Base-by-base conservation (phyloP, 1,140 invertebrate species). In the Rhagoletis zephyria region DNA sequence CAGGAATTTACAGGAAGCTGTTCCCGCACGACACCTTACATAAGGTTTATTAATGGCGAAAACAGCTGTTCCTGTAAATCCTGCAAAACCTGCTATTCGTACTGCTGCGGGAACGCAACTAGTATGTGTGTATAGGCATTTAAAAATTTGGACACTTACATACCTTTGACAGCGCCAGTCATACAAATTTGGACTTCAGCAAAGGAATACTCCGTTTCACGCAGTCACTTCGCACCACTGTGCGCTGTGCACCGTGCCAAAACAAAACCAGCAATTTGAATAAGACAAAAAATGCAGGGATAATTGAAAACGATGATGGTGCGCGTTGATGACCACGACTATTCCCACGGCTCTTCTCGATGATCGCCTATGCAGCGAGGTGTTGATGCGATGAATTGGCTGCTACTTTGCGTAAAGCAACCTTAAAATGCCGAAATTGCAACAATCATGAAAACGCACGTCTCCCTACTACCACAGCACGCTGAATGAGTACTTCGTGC, bases 101-200 rank as follows among this genome's bases (percentile, higher is more conserved):
- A 30, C 30, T 30, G 30, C 30, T 30, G 30, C 30, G 0, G 30
- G 30, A 30, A 30, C 30, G 30, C 30, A 30, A 30, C 30, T 30
- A 30, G 30, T 30, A 30, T 30, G 30, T 30, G 30, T 30, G 30
- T 30, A 30, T 30, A 30, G 30, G 30, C 30, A 30, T 30, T 30
- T 30, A 30, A 30, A 30, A 30, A 30, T 30, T 30, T 30, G 30
- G 30, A 30, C 30, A 30, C 30, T 30, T 30, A 81, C 74, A n/a
- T 56, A 81, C 74, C 74, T 81, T 81, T 19, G 56, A 81, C 7
- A 81, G 19, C 48, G 74, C n/a, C 74, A 81, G 74, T 56, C 74
- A 81, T 81, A 81, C 51, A 81, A 81, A 56, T 19, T 81, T 14
- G 74, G 4, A 56, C 56, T 2, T 42, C 74, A 81, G 19, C 74